Evolutionary conservation across 1,140 invertebrate species (phyloP).

Genomic region (Bombyx mandarina): DNA sequence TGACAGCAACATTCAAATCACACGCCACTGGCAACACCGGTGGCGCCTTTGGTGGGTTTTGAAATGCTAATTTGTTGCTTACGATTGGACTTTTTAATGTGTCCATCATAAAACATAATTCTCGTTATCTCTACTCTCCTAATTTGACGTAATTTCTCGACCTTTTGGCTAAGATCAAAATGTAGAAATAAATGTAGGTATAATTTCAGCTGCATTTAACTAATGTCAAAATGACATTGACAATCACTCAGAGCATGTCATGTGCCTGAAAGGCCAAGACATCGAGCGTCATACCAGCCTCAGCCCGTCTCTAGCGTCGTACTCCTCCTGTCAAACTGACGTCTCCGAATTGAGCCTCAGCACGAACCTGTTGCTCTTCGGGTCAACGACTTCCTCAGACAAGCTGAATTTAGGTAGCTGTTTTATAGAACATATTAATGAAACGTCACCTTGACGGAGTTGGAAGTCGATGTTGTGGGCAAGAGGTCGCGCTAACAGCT

Average conservation of each 20-base stretch:
- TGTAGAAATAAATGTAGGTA: no score
- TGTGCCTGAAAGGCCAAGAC: slow-evolving; percentile 10
- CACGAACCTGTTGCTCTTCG: slow-evolving; percentile 96
- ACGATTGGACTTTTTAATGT: no score
- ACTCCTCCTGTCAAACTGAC: slow-evolving; percentile 84
- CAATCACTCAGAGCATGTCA: not conserved
- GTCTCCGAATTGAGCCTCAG: slow-evolving; percentile 96
- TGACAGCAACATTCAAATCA: no score
- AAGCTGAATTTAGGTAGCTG: slow-evolving; percentile 93
- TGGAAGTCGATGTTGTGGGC: slow-evolving; percentile 89
- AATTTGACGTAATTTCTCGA: no score
- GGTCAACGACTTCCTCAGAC: slow-evolving; percentile 95
- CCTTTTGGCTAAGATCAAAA: no score
- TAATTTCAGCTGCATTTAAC: no score
- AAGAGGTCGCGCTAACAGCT: slow-evolving; percentile 87
- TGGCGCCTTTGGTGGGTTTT: no score
- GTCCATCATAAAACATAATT: no score
- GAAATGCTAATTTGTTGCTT: no score
- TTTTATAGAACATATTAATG: slow-evolving; percentile 88
- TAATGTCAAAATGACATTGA: no score
- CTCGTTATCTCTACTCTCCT: no score
- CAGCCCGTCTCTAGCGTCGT: slow-evolving; percentile 27
- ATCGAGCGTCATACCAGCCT: slow-evolving; percentile 53
- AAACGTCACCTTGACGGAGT: slow-evolving; percentile 93
- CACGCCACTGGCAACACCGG: no score